Evolutionary conservation across 2,888 invertebrate genomes (phyloP).

Genomic region (Parnassius glacialis): DNA sequence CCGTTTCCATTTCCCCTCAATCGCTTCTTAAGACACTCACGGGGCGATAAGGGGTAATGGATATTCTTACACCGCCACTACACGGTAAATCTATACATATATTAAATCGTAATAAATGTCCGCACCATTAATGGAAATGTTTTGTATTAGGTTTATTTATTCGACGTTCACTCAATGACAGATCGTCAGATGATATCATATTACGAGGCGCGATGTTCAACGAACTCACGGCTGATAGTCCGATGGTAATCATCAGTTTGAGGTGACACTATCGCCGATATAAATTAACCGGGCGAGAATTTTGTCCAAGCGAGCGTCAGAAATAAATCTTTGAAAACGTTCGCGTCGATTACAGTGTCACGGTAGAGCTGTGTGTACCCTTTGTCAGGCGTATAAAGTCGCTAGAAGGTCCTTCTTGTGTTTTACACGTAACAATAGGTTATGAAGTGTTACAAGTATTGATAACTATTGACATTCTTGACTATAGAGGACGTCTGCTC

Average conservation of each 20-base stretch:
- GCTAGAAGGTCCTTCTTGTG: slow-evolving; percentile 11
- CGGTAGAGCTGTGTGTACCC: slow-evolving; percentile 21
- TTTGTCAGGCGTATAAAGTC: slow-evolving; percentile 16
- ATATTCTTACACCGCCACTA: too few relatives aligned
- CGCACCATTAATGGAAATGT: slow-evolving; percentile 1
- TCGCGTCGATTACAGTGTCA: slow-evolving; percentile 32
- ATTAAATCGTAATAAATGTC: too few relatives aligned
- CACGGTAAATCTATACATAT: too few relatives aligned
- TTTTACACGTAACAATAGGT: slow-evolving; percentile 10
- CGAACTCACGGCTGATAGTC: slow-evolving; percentile 27
- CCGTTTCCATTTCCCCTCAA: too few relatives aligned
- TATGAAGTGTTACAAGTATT: background rate
- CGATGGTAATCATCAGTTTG: slow-evolving; percentile 56
- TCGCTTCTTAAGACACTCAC: too few relatives aligned
- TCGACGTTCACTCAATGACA: slow-evolving; percentile 34
- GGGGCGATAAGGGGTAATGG: too few relatives aligned
- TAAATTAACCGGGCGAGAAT: slow-evolving; percentile 58
- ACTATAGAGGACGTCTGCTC: background rate
- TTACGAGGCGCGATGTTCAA: slow-evolving; percentile 32
- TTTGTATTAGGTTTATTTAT: slow-evolving; percentile 21
- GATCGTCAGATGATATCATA: slow-evolving; percentile 41
- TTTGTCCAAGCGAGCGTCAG: slow-evolving; percentile 37
- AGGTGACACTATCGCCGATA: slow-evolving; percentile 61
- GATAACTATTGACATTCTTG: slow-evolving; percentile 10
- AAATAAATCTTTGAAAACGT: slow-evolving; percentile 54